Evolutionary conservation across 2,113 vertebrate species (phyloP), one percentile per base, ranked within the genome.

Genomic region (Psittacula cyanocephala): DNA sequence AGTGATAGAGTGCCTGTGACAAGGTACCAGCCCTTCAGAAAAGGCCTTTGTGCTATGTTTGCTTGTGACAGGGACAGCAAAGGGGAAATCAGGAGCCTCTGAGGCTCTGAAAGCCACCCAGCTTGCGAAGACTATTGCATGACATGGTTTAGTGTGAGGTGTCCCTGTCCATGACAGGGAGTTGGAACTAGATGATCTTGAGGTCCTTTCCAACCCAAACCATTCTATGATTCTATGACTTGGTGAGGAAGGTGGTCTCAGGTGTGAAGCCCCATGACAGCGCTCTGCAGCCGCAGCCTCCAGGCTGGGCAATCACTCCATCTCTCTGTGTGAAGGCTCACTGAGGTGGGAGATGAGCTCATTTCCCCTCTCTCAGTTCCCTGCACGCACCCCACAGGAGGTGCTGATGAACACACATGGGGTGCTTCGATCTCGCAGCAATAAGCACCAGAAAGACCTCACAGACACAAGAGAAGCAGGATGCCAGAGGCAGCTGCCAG

Each of bases 161-260:
- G 55, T 59, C 20, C 33, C 55, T 59, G 55, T 20, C 55, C 33
- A 22, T n/a, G 55, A 19, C 55, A 57, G 55, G 31, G 55, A 3
- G 19, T n/a, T 57, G 55, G 31, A 57, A 57, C 19, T 22, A 2
- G 31, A n/a, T 57, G 55, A 57, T n/a, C 20, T 22, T n/a, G 4
- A n/a, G 55, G 55, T n/a, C 55, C 55, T 57, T 57, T 22, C 55
- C 19, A 57, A n/a, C 4, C 31, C 33, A 14, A 59, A 59, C 33
- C 9, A n/a, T 14, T 59, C 55, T 59, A 10, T 59, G 55, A 59
- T 33, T n/a, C 55, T n/a, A 20, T 10, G 20, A n/a, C 23, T 3
- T 20, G 7, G 14, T 0, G 0, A 81, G 47, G 68, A 77, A 91
- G 25, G 11, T 24, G 47, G 27, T 55, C 60, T 43, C 3, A 3